phyloP scores from a whole-genome alignment of 2,888 invertebrate genomes.

The Pammene aurita region DNA sequence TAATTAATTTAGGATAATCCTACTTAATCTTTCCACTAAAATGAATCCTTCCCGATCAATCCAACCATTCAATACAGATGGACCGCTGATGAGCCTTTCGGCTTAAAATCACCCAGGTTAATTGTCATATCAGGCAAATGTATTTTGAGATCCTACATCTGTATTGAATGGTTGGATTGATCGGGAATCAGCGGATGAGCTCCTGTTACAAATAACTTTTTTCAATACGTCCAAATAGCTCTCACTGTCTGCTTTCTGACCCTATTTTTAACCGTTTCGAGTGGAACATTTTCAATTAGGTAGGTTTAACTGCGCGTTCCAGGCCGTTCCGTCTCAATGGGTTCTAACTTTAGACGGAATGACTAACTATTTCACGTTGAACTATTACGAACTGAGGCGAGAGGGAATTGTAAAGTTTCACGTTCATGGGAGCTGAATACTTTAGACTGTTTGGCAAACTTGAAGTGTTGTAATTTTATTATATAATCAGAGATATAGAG shows the following conservation, averaged over 20 bases:
- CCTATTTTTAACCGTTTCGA: constrained; percentile 50
- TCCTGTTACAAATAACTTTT: not conserved
- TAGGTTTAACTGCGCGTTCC: constrained; percentile 53
- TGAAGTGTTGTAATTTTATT: not conserved
- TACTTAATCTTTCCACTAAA: no score
- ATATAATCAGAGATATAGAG: not conserved
- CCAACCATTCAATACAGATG: no score
- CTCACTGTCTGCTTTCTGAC: not conserved
- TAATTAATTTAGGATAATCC: no score
- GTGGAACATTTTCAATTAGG: constrained; percentile 52
- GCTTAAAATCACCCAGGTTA: no score
- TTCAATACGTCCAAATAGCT: not conserved
- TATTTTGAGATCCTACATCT: no score
- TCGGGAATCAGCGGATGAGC: not conserved
- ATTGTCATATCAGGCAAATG: no score
- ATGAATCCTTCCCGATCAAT: no score
- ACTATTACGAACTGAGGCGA: constrained; percentile 11
- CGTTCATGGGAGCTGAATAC: not conserved
- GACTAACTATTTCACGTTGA: constrained; percentile 10
- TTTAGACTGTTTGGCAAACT: not conserved
- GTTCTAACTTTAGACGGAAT: constrained; percentile 36
- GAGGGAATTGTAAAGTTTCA: constrained; percentile 15
- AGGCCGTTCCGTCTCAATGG: constrained; percentile 38
- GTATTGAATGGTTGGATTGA: no score
- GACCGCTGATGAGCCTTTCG: no score